These are phyloP conservation scores for Holcopasites calliopsidis DNA, from an alignment of 1,140 invertebrate species.

Conservation along the genomic window DNA sequence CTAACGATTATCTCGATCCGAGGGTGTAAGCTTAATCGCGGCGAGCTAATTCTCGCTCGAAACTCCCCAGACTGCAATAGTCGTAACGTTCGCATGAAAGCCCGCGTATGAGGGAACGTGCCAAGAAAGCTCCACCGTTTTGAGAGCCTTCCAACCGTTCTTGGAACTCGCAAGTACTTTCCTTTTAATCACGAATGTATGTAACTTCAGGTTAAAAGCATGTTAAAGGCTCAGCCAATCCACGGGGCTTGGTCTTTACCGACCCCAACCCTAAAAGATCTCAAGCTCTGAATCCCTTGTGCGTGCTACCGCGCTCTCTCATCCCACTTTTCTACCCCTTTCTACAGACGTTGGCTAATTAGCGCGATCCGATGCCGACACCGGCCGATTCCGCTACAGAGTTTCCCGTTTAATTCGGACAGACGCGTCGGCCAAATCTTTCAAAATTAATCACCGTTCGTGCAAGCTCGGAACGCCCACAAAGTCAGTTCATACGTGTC, in stretches of 20 bases:
- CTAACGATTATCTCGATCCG: constrained; percentile 61
- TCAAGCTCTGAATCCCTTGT: constrained; percentile 14
- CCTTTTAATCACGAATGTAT: constrained; percentile 56
- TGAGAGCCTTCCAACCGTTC: neutral
- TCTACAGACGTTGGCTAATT: constrained; percentile 37
- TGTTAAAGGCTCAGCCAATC: constrained; percentile 55
- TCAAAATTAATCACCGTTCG: constrained; percentile 67
- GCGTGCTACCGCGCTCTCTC: neutral
- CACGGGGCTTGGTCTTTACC: constrained; percentile 9
- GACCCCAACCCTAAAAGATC: neutral
- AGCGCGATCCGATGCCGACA: constrained; percentile 49
- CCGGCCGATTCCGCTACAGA: constrained; percentile 36
- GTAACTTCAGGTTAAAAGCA: constrained; percentile 46
- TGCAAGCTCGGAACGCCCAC: constrained; percentile 43
- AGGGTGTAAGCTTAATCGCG: constrained; percentile 60
- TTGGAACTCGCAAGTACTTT: constrained; percentile 42
- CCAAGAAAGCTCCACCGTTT: constrained; percentile 56
- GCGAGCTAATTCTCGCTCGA: constrained; percentile 60
- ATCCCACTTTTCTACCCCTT: neutral
- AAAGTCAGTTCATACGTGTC: constrained; percentile 19
- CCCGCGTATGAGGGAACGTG: constrained; percentile 60
- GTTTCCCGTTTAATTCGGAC: constrained; percentile 54
- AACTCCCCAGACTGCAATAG: constrained; percentile 65
- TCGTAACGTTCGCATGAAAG: constrained; percentile 63
- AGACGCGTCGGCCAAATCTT: constrained; percentile 61